phyloP scores from a whole-genome alignment of 2,888 invertebrate species.

The Napeogenes inachia region DNA sequence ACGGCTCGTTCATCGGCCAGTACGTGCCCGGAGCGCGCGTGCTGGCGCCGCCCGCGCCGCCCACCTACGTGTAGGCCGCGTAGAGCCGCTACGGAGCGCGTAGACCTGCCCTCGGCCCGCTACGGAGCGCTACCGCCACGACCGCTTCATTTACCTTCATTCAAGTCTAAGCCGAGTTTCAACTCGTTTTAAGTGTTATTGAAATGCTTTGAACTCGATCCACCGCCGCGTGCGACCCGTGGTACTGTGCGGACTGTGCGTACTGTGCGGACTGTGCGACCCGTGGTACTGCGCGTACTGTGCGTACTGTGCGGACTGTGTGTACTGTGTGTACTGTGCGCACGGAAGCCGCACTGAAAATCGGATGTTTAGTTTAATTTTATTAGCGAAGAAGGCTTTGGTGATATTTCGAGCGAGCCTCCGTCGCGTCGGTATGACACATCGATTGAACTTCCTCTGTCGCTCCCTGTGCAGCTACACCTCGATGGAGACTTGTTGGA shows the following conservation, averaged over 20 bases:
- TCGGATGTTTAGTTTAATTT: constrained; percentile 60
- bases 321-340: too few relatives aligned
- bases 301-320: too few relatives aligned
- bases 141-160: too few relatives aligned
- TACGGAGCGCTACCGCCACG: neutral
- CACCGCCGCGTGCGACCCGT: too few relatives aligned
- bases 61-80: constrained; percentile 32
- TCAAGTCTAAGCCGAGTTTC: too few relatives aligned
- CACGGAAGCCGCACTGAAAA: too few relatives aligned
- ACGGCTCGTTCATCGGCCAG: constrained; percentile 98
- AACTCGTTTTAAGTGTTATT: too few relatives aligned
- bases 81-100: neutral
- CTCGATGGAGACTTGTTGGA: constrained; percentile 47
- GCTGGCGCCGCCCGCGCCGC: constrained; percentile 52
- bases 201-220: too few relatives aligned
- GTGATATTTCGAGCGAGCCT: constrained; percentile 44
- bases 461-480: constrained; percentile 7
- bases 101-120: neutral
- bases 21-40: constrained; percentile 91
- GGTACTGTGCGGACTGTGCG: too few relatives aligned
- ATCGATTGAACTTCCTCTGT: constrained; percentile 24
- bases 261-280: too few relatives aligned
- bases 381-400: constrained; percentile 53
- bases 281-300: too few relatives aligned
- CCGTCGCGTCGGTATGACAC: constrained; percentile 16